phyloP scores from a whole-genome alignment of 1,140 invertebrate genomes.

The Ips typographus region DNA sequence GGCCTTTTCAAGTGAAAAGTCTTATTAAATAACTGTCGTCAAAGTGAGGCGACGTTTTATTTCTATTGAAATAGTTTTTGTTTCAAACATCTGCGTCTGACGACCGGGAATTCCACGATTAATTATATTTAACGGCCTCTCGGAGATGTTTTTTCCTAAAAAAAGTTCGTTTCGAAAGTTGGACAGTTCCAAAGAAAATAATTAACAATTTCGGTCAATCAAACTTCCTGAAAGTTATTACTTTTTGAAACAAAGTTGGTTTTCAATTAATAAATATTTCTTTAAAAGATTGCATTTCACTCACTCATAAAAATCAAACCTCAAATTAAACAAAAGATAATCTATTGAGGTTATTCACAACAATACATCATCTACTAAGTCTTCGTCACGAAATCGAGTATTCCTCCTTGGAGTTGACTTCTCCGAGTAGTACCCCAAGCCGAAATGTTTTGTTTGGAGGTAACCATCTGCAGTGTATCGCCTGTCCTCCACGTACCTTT shows the following conservation, averaged over 20 bases:
- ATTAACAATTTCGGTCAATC: no score
- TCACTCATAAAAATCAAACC: no score
- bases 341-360: no score
- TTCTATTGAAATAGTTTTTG: slow-evolving; percentile 30
- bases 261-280: no score
- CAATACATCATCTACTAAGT: neutral
- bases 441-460: slow-evolving; percentile 49
- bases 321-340: no score
- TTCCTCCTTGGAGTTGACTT: slow-evolving; percentile 2
- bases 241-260: no score
- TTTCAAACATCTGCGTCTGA: slow-evolving; percentile 25
- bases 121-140: slow-evolving; percentile 15
- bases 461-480: slow-evolving; percentile 79
- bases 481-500: slow-evolving; percentile 55
- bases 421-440: slow-evolving; percentile 13
- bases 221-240: no score
- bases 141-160: no score
- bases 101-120: slow-evolving; percentile 24
- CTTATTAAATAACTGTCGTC: slow-evolving; percentile 24
- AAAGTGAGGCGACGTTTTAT: slow-evolving; percentile 11
- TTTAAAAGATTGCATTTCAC: no score
- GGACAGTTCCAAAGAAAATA: no score
- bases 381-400: no score
- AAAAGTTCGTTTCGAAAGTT: no score
- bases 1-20: slow-evolving; percentile 10